Base-by-base conservation (phyloP, 1,140 invertebrate species). In the Chlorops oryzae region DNA sequence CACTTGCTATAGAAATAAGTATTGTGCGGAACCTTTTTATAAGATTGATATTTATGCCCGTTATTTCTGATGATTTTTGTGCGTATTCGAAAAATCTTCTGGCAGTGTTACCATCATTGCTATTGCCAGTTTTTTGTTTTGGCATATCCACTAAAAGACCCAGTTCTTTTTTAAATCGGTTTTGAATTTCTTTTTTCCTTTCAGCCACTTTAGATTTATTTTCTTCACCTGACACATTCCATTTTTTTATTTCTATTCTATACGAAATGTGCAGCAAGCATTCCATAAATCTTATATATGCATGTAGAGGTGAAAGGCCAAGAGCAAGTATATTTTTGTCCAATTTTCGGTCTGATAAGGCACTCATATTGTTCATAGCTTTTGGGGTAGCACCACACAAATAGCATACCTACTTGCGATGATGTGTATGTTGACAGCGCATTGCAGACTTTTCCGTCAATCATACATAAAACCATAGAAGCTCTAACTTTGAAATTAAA, bases 51-150 rank as follows among this genome's bases (percentile, higher is more conserved):
- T 55, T 39, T 9, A 56, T 41, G 2, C 1, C 3, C 37, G 21
- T 52, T n/a, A n/a, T n/a, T n/a, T n/a, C n/a, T n/a, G n/a, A n/a
- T n/a, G n/a, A n/a, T n/a, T n/a, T n/a, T n/a, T n/a, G n/a, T n/a
- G n/a, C n/a, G n/a, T n/a, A n/a, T n/a, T n/a, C n/a, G n/a, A n/a
- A n/a, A n/a, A n/a, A 58, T 3, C 50, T 3, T 25, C 62, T 51
- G 55, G 63, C 58, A 38, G 63, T 66, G 49, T 66, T n/a, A n/a
- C n/a, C n/a, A n/a, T n/a, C n/a, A n/a, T n/a, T n/a, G n/a, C n/a
- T n/a, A n/a, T n/a, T n/a, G 66, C n/a, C 62, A 58, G 46, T 69
- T 56, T 57, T 65, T 67, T 12, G 60, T 59, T 43, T 38, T 65
- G 17, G 58, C 64, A 13, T 22, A 51, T 56, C 54, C 6, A 56